phyloP scores from a whole-genome alignment of 2,113 vertebrate species.

The Prionailurus bengalensis region DNA sequence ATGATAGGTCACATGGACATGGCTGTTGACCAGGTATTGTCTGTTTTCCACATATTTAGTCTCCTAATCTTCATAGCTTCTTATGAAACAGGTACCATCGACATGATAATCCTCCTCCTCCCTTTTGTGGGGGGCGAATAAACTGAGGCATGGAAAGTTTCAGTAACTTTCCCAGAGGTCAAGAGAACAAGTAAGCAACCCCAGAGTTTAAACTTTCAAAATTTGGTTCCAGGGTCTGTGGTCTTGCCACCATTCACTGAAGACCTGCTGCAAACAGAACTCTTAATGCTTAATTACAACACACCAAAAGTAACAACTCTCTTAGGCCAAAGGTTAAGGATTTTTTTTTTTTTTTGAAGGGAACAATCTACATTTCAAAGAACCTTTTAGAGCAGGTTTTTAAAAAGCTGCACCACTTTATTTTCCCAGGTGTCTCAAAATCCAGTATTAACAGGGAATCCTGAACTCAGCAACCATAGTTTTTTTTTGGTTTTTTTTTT shows the following conservation, averaged over 20 bases:
- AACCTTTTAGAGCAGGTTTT: background rate
- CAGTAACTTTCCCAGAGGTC: slow-evolving; percentile 47
- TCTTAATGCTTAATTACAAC: slow-evolving; percentile 45
- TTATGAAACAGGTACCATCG: background rate
- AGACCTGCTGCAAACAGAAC: background rate
- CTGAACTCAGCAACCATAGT: slow-evolving; percentile 46
- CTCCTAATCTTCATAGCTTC: background rate
- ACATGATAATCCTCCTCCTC: background rate
- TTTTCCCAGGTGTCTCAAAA: slow-evolving; percentile 41
- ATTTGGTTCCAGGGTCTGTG: slow-evolving; percentile 21
- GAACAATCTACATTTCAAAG: slow-evolving; percentile 41
- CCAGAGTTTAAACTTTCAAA: slow-evolving; percentile 38
- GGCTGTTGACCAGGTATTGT: background rate
- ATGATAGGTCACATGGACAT: background rate
- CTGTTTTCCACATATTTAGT: background rate
- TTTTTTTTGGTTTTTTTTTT: background rate
- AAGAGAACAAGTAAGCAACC: slow-evolving; percentile 50
- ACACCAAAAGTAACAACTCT: slow-evolving; percentile 16
- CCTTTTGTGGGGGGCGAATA: slow-evolving; percentile 38
- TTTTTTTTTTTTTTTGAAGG: slow-evolving; percentile 13
- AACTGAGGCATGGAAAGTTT: slow-evolving; percentile 55
- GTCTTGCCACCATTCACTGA: background rate
- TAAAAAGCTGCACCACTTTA: background rate
- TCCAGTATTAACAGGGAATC: background rate
- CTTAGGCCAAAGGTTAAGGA: slow-evolving; percentile 49